A percentile compares a stretch with the other conserved stretches of the same genome.
Evolutionary conservation across 2,113 vertebrate genomes (phyloP).

Genomic region (Callaeas wilsoni): DNA sequence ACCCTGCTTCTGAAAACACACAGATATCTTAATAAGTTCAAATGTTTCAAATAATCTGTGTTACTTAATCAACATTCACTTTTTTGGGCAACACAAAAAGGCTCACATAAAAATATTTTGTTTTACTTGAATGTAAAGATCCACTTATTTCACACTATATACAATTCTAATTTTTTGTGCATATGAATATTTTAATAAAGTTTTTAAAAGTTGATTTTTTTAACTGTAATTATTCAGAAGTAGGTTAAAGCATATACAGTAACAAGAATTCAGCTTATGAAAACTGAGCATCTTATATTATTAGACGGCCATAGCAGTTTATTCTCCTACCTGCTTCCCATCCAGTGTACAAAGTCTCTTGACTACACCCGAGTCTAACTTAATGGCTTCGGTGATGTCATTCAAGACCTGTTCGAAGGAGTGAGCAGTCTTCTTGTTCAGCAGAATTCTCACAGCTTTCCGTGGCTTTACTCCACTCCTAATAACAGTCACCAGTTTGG

Average conservation of each 20-base stretch:
- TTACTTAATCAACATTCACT: neutral
- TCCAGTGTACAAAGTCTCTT: conserved; percentile 94
- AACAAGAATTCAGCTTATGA: neutral
- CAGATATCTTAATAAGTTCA: neutral
- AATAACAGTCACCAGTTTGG: conserved; percentile 96
- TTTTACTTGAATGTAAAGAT: neutral
- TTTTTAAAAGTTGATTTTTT: neutral
- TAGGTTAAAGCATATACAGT: neutral
- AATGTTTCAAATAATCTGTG: neutral
- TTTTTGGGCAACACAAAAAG: neutral
- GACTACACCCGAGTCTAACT: conserved; percentile 93
- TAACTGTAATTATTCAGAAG: neutral
- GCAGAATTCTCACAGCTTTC: conserved; percentile 93
- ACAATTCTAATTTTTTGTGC: neutral
- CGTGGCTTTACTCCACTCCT: conserved; percentile 94
- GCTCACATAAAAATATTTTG: neutral
- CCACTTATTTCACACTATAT: neutral
- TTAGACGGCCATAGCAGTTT: neutral
- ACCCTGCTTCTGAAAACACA: neutral
- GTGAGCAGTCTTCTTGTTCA: conserved; percentile 98
- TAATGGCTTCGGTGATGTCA: conserved; percentile 97
- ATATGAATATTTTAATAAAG: neutral
- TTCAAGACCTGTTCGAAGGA: conserved; percentile 97
- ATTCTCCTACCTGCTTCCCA: conserved; percentile 88
- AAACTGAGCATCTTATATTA: neutral